A percentile compares a stretch with the other conserved stretches of the same genome.
phyloP scores from a whole-genome alignment of 2,888 invertebrate species.

The Cheilosia vulpina region DNA sequence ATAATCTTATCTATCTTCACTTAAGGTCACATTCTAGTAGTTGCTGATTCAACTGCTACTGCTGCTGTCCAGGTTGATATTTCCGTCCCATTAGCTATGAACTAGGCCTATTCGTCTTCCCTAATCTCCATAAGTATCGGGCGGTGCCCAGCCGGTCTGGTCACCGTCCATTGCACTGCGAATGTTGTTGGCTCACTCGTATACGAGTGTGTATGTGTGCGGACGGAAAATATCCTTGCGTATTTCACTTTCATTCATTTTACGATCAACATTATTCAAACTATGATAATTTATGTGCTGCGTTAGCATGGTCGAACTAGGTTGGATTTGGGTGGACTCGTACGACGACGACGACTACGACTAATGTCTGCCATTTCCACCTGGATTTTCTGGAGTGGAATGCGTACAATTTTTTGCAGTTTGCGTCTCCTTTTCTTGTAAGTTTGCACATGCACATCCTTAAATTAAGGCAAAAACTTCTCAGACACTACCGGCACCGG shows the following conservation, averaged over 20 bases:
- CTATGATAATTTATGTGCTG: conserved; percentile 71
- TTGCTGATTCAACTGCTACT: conserved; percentile 23
- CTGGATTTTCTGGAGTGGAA: conserved; percentile 32
- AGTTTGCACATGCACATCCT: conserved; percentile 35
- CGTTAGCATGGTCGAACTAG: conserved; percentile 64
- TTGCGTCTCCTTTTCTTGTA: conserved; percentile 14
- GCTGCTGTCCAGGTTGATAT: conserved; percentile 48
- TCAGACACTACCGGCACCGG: conserved; percentile 45
- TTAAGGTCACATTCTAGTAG: conserved; percentile 56
- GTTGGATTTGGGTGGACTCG: not conserved
- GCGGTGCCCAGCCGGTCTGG: conserved; percentile 9
- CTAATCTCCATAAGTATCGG: conserved; percentile 70
- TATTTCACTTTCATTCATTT: conserved; percentile 69
- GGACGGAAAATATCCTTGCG: conserved; percentile 45
- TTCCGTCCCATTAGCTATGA: conserved; percentile 71
- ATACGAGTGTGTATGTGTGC: not conserved
- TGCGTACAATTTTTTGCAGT: conserved; percentile 23
- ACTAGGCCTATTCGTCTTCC: conserved; percentile 70
- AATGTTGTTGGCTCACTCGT: not conserved
- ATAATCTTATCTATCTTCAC: conserved; percentile 68
- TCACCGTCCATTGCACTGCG: conserved; percentile 52
- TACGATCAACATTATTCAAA: conserved; percentile 72
- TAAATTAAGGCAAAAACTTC: conserved; percentile 60
- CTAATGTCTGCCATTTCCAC: conserved; percentile 64
- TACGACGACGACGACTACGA: conserved; percentile 22